phyloP scores from a whole-genome alignment of 1,140 invertebrate genomes.

The Euura lappo region DNA sequence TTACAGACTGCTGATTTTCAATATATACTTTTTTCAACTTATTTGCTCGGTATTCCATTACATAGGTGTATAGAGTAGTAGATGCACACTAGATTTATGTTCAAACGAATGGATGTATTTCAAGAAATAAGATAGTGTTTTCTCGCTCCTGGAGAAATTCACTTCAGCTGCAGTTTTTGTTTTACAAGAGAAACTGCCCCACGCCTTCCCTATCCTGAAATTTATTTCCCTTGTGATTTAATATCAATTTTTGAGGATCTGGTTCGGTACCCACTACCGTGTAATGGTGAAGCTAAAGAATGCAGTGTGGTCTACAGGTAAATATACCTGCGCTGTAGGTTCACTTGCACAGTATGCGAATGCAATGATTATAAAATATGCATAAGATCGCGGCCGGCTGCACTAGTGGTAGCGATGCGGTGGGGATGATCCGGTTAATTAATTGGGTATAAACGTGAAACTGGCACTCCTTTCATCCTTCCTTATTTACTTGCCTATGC shows the following conservation, averaged over 20 bases:
- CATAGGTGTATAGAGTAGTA: too few relatives aligned
- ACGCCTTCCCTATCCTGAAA: background rate
- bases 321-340: background rate
- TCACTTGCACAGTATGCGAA: background rate
- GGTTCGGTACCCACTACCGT: too few relatives aligned
- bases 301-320: background rate
- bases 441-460: background rate
- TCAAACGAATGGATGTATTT: too few relatives aligned
- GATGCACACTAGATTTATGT: too few relatives aligned
- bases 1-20: too few relatives aligned
- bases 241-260: background rate
- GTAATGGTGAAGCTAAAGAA: background rate
- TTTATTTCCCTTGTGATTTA: background rate
- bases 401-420: background rate
- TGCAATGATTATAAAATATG: constrained; percentile 1
- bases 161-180: too few relatives aligned
- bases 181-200: too few relatives aligned
- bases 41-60: too few relatives aligned
- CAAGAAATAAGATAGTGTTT: too few relatives aligned
- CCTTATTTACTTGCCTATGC: background rate
- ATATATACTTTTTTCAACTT: too few relatives aligned
- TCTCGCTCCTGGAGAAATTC: too few relatives aligned
- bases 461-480: background rate
- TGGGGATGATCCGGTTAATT: background rate
- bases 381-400: background rate